A percentile compares a stretch with the other conserved stretches of the same genome.
These are phyloP conservation scores for Amia ocellicauda DNA, from an alignment of 2,113 vertebrate species.

Conservation along the genomic window DNA sequence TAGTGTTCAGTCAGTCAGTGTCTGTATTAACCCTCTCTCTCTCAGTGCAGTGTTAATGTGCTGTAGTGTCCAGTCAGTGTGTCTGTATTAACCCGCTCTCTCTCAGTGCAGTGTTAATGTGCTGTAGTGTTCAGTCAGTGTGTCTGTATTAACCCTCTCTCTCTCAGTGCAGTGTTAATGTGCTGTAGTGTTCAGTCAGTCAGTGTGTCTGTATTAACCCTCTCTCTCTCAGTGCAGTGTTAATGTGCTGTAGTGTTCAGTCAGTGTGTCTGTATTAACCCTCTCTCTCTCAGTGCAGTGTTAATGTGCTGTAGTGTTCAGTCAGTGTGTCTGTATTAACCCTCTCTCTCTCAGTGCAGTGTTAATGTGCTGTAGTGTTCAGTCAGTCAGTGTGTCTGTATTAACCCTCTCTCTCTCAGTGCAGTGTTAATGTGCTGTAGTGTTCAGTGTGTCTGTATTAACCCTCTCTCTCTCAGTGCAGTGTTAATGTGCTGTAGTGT, in stretches of 20 bases:
- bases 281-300: not conserved
- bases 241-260: too few species aligned
- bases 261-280: not conserved
- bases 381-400: not conserved
- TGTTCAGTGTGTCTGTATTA: not conserved
- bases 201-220: not conserved
- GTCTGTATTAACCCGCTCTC: not conserved
- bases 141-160: not conserved
- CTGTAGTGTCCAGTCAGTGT: not conserved
- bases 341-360: not conserved
- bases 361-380: not conserved
- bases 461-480: not conserved
- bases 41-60: not conserved
- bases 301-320: not conserved
- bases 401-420: not conserved
- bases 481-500: not conserved
- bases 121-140: not conserved
- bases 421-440: not conserved
- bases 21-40: not conserved
- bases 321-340: not conserved
- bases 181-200: not conserved
- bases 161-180: not conserved
- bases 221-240: conserved; percentile 4
- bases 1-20: not conserved
- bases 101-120: not conserved